Evolutionary conservation across 2,113 vertebrate species (phyloP).

Genomic region (Sebastes schlegelii): DNA sequence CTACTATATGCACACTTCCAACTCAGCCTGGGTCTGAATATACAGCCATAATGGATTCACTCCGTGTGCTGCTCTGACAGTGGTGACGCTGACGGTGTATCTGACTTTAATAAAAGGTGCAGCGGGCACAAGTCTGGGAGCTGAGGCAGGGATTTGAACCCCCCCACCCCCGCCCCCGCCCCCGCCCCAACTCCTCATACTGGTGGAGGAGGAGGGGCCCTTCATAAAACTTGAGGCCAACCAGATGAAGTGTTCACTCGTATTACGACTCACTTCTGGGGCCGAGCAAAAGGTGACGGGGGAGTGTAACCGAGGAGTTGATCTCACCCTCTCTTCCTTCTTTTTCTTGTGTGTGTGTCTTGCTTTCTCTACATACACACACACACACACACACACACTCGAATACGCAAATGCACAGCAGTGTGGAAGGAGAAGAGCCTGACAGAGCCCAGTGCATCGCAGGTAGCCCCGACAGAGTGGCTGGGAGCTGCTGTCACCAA

Average conservation of each 20-base stretch:
- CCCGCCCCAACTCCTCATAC: too few species aligned
- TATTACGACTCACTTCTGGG: slow-evolving; percentile 8
- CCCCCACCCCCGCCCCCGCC: neutral
- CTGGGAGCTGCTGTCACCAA: slow-evolving; percentile 85
- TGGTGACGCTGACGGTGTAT: slow-evolving; percentile 29
- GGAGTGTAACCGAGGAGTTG: slow-evolving; percentile 40
- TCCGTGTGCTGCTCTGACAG: slow-evolving; percentile 36
- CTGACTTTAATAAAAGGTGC: slow-evolving; percentile 62
- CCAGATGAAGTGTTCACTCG: slow-evolving; percentile 51
- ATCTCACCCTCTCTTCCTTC: slow-evolving; percentile 13
- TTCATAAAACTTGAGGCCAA: slow-evolving; percentile 48
- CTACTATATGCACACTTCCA: slow-evolving; percentile 29
- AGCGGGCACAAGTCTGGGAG: slow-evolving; percentile 34
- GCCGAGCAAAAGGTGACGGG: slow-evolving; percentile 49
- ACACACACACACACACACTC: slow-evolving; percentile 6
- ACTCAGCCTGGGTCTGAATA: slow-evolving; percentile 27
- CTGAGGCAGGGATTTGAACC: slow-evolving; percentile 51
- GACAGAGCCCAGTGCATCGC: slow-evolving; percentile 61
- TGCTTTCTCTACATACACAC: neutral
- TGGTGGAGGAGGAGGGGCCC: neutral
- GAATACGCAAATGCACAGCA: slow-evolving; percentile 40
- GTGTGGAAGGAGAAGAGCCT: slow-evolving; percentile 52
- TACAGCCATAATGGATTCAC: slow-evolving; percentile 47
- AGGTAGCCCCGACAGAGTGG: slow-evolving; percentile 72
- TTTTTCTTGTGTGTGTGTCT: neutral